These are phyloP conservation scores for Labia minor DNA, from an alignment of 2,888 invertebrate species.

Conservation along the genomic window DNA sequence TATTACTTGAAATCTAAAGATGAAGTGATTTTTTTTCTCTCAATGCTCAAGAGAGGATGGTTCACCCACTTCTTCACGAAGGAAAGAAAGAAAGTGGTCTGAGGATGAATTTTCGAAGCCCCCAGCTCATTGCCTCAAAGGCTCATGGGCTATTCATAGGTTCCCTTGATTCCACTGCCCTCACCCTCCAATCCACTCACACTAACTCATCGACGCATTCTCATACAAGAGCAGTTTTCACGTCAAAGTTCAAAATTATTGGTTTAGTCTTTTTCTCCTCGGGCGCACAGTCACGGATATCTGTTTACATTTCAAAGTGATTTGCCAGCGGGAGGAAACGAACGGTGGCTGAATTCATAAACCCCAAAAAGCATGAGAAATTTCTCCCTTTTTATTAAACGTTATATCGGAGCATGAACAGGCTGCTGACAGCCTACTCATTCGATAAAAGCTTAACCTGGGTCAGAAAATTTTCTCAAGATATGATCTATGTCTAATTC, in stretches of 20 bases:
- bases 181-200: background rate
- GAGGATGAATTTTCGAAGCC: background rate
- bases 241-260: conserved; percentile 13
- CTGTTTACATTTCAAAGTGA: conserved; percentile 13
- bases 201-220: background rate
- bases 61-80: background rate
- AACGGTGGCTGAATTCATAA: background rate
- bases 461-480: no score
- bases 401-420: background rate
- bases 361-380: background rate
- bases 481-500: no score
- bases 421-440: conserved; percentile 1
- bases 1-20: background rate
- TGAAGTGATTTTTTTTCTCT: background rate
- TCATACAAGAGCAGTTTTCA: background rate
- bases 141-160: conserved; percentile 8
- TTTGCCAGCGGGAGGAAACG: background rate
- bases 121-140: background rate
- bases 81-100: background rate
- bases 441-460: background rate
- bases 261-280: conserved; percentile 5
- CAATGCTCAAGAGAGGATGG: background rate
- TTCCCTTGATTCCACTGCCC: background rate
- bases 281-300: conserved; percentile 7
- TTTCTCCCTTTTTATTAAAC: background rate